Base-by-base conservation (phyloP, 2,113 vertebrate genomes). In the Abramis brama region DNA sequence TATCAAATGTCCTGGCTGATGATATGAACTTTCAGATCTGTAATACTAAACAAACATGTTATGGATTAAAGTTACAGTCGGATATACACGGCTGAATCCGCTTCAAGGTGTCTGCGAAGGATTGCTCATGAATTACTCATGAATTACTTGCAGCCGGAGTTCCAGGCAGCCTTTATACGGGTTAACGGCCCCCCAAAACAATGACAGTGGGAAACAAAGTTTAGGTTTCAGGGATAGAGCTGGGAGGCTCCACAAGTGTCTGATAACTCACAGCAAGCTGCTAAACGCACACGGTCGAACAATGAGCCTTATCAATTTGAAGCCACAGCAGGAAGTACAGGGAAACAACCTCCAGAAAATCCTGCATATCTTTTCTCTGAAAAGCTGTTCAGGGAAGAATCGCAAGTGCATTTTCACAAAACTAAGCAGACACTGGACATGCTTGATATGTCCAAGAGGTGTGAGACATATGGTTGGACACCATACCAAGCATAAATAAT, bases 211-310 rank as follows among this genome's bases (percentile, higher is more conserved):
- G 64, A 82, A 68, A 82, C 80, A 33, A 55, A 82, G 45, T 82
- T 55, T 36, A 33, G 59, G 39, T 81, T 66, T 81, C 8, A n/a
- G 59, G 17, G 30, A 2, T n/a, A 70, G 39, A 85, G 8, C 33
- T 21, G 47, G 25, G 30, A 45, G 11, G 30, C 30, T 57, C 73
- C 23, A 79, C 50, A 82, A 75, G 33, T 80, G 70, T 59, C 82
- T 59, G 47, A 82, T 52, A 86, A 84, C 62, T 50, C 81, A 86
- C 36, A 62, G 86, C 30, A 23, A 86, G 59, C 81, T 50, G 25
- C 33, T 71, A 83, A 83, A 85, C 47, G 82, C 81, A 68, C 60
- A 39, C 57, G 6, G 52, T 43, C 12, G 13, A 83, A 83, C 82
- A 83, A 74, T 83, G 68, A 57, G 23, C 33, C 68, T 50, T 39